Conservation (phyloP, 2,888 invertebrate genomes). For the Chrysina gloriosa region DNA sequence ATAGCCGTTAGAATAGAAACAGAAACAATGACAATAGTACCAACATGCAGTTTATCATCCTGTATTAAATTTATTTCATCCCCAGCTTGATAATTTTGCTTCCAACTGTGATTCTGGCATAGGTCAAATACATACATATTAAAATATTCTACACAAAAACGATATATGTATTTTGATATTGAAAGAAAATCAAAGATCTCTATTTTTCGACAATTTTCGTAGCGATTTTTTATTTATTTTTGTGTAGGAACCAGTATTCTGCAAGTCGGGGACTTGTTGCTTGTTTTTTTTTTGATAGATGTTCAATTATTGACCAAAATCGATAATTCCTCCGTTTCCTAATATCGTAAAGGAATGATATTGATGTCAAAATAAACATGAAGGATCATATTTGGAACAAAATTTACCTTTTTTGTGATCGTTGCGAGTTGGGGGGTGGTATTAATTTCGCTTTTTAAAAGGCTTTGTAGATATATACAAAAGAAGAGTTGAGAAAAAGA, state of each 20-base stretch:
- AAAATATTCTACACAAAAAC: slow-evolving; percentile 10
- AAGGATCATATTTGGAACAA: slow-evolving; percentile 62
- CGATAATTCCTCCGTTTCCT: no score
- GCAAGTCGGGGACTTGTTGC: background rate
- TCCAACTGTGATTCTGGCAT: slow-evolving; percentile 24
- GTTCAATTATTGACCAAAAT: background rate
- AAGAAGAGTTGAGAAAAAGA: slow-evolving; percentile 23
- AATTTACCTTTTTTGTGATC: slow-evolving; percentile 43
- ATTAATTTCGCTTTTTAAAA: slow-evolving; percentile 47
- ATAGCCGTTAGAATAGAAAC: no score
- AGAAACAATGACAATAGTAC: background rate
- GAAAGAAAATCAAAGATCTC: slow-evolving; percentile 2
- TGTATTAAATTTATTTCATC: slow-evolving; percentile 10
- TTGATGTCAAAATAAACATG: slow-evolving; percentile 37
- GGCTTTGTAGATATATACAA: slow-evolving; percentile 50
- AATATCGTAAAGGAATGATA: slow-evolving; percentile 10
- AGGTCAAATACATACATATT: slow-evolving; percentile 7
- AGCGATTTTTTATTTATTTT: background rate
- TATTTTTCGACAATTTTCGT: slow-evolving; percentile 6
- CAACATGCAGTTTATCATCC: slow-evolving; percentile 4
- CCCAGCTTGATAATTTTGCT: slow-evolving; percentile 27
- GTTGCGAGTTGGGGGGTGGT: slow-evolving; percentile 45
- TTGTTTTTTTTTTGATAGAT: background rate
- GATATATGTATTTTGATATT: slow-evolving; percentile 19
- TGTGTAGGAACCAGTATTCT: background rate